phyloP scores from a whole-genome alignment of 2,113 vertebrate species.

The Crypturellus undulatus region DNA sequence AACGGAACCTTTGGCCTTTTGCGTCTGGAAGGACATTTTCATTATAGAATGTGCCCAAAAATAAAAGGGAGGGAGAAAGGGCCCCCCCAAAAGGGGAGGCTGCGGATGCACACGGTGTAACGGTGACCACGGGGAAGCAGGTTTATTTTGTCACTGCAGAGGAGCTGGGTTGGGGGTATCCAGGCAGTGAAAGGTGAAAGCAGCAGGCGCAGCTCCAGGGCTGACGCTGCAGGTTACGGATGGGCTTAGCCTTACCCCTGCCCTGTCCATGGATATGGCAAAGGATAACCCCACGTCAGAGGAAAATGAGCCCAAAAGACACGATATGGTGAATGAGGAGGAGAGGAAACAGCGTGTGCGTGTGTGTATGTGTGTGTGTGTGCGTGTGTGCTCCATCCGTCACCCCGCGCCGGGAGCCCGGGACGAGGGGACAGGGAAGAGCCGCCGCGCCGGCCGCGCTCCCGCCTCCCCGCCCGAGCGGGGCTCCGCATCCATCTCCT shows the following conservation, averaged over 20 bases:
- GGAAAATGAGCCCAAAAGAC: background rate
- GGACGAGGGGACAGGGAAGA: fast-evolving
- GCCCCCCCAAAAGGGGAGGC: background rate
- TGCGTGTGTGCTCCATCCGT: background rate
- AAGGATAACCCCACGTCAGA: background rate
- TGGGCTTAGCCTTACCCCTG: background rate
- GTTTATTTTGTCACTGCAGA: fast-evolving
- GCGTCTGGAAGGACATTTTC: background rate
- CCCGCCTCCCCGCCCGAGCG: conserved; percentile 15
- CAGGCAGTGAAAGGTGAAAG: background rate
- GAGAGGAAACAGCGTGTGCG: fast-evolving
- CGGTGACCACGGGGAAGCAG: fast-evolving
- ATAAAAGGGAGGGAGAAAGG: background rate
- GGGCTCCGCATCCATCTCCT: conserved; percentile 56
- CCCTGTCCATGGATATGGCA: background rate
- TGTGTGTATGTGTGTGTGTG: background rate
- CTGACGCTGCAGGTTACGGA: background rate
- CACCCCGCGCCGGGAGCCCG: fast-evolving
- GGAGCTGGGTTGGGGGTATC: background rate
- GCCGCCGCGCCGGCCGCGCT: background rate
- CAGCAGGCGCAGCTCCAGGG: background rate
- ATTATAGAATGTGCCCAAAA: background rate
- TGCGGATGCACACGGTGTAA: background rate
- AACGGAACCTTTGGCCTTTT: background rate
- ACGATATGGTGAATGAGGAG: background rate